Base-by-base conservation (phyloP, 2,888 invertebrate species). In the Chrysomela aeneicollis region DNA sequence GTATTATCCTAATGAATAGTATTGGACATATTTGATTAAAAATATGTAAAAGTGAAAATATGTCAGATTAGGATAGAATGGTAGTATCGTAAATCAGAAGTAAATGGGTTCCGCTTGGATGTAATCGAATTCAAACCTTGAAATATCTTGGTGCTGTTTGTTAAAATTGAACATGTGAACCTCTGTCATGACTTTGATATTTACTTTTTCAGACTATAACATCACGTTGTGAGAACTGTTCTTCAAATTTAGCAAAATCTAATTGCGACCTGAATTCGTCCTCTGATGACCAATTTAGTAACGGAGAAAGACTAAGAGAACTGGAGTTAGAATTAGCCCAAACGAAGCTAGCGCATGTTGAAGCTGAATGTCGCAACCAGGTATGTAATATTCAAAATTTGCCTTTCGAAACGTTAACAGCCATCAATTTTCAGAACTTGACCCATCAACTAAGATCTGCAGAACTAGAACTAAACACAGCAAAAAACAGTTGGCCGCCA, bases 351-450 rank as follows among this genome's bases (percentile, higher is more conserved):
- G 97, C 96, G 0, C 92, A 98, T 71, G 99, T 98, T 4, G 97
- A 99, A 84, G 94, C 97, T 0, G 95, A 98, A 84, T 98, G 98
- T 84, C 90, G 92, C 79, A 97, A 95, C 83, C 97, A 97, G 87
- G 76, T 75, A 64, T 50, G 26, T 26, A 5, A 5, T 26, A 26
- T 26, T 26, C 12, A 47, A 47, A 15, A 15, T 47, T 47, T 47
- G 26, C 26, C 3, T 26, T 26, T 3, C 6, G 26, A 5, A 26
- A 26, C 6, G 26, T 5, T 26, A 26, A 26, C 6, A 26, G 6
- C 6, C 6, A 26, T 26, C 6, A 26, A 26, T 26, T 6, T 26
- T 6, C 79, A 93, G 92, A 94, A 95, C 81, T 84, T 98, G 69
- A 94, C 93, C 42, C 97, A 98, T 83, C 94, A 95, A 78, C 84